Evolutionary conservation across 37 sponge, comb jelly and placozoan genomes (phyloP).

Genomic region (Hormiphora californensis): DNA sequence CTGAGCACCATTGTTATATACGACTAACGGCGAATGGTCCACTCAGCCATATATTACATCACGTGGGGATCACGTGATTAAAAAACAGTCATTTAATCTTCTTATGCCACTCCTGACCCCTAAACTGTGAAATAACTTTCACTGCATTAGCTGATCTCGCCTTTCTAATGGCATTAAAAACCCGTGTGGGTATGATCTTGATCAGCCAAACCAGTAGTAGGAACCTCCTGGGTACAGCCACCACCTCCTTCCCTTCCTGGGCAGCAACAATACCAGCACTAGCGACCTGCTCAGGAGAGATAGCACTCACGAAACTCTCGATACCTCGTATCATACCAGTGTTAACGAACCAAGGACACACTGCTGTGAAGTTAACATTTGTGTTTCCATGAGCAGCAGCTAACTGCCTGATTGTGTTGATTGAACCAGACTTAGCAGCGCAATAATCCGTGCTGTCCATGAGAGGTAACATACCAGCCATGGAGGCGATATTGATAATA

Average conservation of each 20-base stretch:
- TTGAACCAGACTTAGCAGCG: conserved; percentile 36
- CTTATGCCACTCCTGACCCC: no score
- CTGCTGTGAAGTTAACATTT: conserved; percentile 11
- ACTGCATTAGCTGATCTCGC: no score
- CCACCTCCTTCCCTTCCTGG: background rate
- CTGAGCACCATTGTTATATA: no score
- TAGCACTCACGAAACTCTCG: background rate
- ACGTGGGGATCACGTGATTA: no score
- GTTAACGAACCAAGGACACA: conserved; percentile 27
- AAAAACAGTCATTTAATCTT: no score
- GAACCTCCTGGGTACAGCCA: background rate
- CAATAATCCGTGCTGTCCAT: background rate
- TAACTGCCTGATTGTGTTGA: background rate
- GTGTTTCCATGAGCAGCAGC: background rate
- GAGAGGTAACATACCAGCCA: background rate
- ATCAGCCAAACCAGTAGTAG: no score
- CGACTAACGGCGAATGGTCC: no score
- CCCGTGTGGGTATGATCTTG: no score
- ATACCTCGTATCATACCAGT: background rate
- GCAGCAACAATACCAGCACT: background rate
- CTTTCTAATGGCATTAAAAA: no score
- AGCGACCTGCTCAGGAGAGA: background rate
- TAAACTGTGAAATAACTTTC: no score
- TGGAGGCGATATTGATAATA: conserved; percentile 15
- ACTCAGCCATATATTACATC: no score